Evolutionary conservation across 2,113 vertebrate genomes (phyloP).

Genomic region (Nannobrachium achirus): DNA sequence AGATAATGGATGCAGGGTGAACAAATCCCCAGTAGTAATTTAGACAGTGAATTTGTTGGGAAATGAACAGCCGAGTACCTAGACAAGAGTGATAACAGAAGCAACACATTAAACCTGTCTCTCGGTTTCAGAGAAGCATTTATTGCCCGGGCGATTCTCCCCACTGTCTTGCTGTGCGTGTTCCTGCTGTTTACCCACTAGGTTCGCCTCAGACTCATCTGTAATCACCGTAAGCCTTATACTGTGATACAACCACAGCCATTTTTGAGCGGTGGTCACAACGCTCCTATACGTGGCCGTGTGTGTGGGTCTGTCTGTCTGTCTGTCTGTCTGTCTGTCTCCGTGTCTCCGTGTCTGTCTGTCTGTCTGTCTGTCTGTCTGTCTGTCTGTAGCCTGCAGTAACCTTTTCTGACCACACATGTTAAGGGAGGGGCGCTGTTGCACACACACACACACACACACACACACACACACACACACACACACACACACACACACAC

Average conservation of each 20-base stretch:
- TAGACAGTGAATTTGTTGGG: constrained; percentile 1
- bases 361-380: no score
- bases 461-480: no score
- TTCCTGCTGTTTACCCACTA: background rate
- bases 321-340: no score
- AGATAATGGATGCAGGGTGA: background rate
- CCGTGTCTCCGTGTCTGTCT: no score
- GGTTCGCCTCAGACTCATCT: constrained; percentile 4
- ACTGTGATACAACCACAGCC: background rate
- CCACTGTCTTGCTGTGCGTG: background rate
- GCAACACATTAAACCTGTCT: background rate
- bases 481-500: no score
- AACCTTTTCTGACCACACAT: no score
- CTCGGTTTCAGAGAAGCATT: background rate
- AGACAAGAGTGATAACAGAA: constrained; percentile 7
- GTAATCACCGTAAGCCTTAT: background rate
- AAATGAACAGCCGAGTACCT: background rate
- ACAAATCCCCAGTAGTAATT: background rate
- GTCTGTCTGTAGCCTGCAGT: no score
- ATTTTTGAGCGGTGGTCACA: no score
- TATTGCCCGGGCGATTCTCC: background rate
- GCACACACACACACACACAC: no score
- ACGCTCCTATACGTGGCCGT: no score
- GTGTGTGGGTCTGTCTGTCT: no score
- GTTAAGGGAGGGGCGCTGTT: no score